Evolutionary conservation across 2,797 vertebrate genomes (phyloP).

Genomic region (Morelia viridis): DNA sequence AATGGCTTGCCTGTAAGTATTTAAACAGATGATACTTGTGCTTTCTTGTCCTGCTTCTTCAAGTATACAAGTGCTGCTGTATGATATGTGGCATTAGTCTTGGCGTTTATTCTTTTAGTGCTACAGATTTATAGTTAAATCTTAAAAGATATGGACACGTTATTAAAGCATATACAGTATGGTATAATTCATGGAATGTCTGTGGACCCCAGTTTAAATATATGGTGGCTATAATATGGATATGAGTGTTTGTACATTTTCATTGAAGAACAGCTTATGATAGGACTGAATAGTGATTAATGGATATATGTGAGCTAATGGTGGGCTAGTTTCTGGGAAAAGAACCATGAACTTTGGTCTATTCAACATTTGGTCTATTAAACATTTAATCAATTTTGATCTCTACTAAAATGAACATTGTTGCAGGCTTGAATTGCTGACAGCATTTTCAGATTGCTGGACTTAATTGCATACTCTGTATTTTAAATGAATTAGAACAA

Average conservation of each 20-base stretch:
- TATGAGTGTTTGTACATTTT: not conserved
- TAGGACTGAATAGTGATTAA: not conserved
- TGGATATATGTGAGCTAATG: not conserved
- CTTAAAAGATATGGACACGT: not conserved
- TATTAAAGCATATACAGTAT: not conserved
- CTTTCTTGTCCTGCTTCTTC: not conserved
- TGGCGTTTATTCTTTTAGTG: not conserved
- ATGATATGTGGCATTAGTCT: not conserved
- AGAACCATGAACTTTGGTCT: no score
- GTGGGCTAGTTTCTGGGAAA: no score
- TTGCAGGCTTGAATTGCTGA: constrained; percentile 39
- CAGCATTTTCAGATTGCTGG: constrained; percentile 49
- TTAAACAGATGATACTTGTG: not conserved
- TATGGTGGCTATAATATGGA: not conserved
- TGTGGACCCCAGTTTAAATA: not conserved
- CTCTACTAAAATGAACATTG: constrained; percentile 17
- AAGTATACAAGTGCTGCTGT: not conserved
- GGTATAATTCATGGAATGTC: not conserved
- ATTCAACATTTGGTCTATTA: no score
- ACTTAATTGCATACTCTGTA: constrained; percentile 60
- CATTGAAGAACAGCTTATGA: not conserved
- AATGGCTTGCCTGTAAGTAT: no score
- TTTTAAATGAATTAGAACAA: not conserved
- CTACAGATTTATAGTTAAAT: not conserved
- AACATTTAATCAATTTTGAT: not conserved